Evolutionary conservation across 2,113 vertebrate species (phyloP).

Genomic region (Tetrax tetrax): DNA sequence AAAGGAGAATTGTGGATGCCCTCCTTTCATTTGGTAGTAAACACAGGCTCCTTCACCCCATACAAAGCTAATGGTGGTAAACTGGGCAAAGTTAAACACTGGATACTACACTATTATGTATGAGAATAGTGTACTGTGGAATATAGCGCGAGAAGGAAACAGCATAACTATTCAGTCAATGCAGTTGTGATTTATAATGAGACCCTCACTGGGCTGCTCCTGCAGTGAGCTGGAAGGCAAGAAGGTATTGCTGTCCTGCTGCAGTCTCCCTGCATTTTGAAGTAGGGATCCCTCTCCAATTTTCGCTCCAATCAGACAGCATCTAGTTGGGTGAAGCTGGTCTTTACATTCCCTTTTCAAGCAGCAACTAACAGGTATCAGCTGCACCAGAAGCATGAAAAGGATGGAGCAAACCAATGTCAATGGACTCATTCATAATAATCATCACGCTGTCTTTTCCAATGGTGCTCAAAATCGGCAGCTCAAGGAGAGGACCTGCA

Average conservation of each 20-base stretch:
- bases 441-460: accelerated
- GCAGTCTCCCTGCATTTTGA: background rate
- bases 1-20: slow-evolving; percentile 52
- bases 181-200: background rate
- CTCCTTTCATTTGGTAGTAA: slow-evolving; percentile 49
- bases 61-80: slow-evolving; percentile 29
- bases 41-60: slow-evolving; percentile 37
- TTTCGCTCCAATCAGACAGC: background rate
- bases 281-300: background rate
- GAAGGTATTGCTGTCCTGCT: background rate
- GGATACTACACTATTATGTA: background rate
- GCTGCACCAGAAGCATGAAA: background rate
- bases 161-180: background rate
- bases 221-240: background rate
- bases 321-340: background rate
- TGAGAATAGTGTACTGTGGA: background rate
- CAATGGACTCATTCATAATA: background rate
- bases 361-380: background rate
- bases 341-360: background rate
- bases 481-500: background rate
- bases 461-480: background rate
- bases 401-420: background rate
- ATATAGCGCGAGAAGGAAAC: slow-evolving; percentile 12
- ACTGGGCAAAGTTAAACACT: background rate
- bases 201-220: background rate